phyloP scores from a whole-genome alignment of 2,888 invertebrate genomes.

The Drosophila bunnanda region DNA sequence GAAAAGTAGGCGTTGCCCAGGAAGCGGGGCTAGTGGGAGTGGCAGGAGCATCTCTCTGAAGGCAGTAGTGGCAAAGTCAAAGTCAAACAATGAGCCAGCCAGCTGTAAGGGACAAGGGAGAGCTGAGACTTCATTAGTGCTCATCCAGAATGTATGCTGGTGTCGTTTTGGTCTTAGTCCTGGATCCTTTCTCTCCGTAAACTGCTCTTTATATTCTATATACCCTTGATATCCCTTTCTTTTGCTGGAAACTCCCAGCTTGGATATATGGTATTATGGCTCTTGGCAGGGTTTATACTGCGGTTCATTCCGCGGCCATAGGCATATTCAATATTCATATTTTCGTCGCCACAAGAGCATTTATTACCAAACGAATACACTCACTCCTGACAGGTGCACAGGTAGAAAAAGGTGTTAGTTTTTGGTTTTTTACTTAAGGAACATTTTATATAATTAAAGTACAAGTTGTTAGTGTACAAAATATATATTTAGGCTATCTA shows the following conservation, averaged over 20 bases:
- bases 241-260: no score
- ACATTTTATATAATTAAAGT: no score
- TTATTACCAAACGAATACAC: conserved; percentile 61
- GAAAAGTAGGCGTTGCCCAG: conserved; percentile 16
- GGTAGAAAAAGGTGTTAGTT: neutral
- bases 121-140: conserved; percentile 71
- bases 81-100: conserved; percentile 77
- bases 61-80: conserved; percentile 57
- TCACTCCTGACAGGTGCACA: conserved; percentile 14
- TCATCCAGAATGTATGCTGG: conserved; percentile 63
- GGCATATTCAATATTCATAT: conserved; percentile 79
- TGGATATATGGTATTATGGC: conserved; percentile 55
- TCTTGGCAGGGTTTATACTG: conserved; percentile 61
- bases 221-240: conserved; percentile 7
- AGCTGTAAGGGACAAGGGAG: conserved; percentile 72
- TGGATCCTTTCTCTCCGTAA: conserved; percentile 3
- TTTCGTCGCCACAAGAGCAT: conserved; percentile 68
- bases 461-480: no score
- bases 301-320: conserved; percentile 34
- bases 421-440: neutral
- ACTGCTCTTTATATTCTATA: conserved; percentile 1
- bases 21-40: neutral
- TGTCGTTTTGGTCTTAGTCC: conserved; percentile 35
- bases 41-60: conserved; percentile 17
- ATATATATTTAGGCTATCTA: neutral